A percentile compares a stretch with the other conserved stretches of the same genome.
These are phyloP conservation scores for Pleuronectes platessa DNA, from an alignment of 2,113 vertebrate genomes.

Conservation along the genomic window DNA sequence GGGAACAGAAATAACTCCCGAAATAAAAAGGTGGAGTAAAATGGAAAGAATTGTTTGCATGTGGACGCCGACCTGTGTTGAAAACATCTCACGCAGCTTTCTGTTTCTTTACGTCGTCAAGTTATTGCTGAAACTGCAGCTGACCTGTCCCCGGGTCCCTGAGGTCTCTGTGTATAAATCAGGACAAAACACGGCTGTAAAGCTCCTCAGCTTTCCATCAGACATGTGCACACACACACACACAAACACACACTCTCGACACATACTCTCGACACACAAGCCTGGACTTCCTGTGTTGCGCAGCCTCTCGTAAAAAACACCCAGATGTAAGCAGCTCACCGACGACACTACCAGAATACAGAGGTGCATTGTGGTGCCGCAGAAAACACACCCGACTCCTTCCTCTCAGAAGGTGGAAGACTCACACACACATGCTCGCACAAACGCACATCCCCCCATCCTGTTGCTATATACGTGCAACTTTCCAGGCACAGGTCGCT, in stretches of 20 bases:
- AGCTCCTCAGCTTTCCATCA: constrained; percentile 67
- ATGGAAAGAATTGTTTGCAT: no score
- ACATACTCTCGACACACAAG: constrained; percentile 9
- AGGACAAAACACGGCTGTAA: constrained; percentile 64
- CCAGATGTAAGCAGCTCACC: constrained; percentile 77
- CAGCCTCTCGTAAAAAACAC: constrained; percentile 76
- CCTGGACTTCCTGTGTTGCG: constrained; percentile 76
- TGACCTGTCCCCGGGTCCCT: constrained; percentile 44
- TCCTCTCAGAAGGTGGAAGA: constrained; percentile 25
- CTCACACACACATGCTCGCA: constrained; percentile 4
- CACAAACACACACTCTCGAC: constrained; percentile 15
- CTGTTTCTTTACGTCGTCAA: constrained; percentile 17
- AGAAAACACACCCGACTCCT: constrained; percentile 33
- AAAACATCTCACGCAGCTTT: constrained; percentile 28
- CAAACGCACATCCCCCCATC: constrained; percentile 13
- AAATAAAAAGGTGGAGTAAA: no score
- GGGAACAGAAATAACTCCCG: no score
- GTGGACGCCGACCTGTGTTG: not conserved
- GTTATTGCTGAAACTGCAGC: constrained; percentile 23
- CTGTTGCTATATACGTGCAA: constrained; percentile 53
- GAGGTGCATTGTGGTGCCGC: constrained; percentile 74
- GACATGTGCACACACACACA: constrained; percentile 6
- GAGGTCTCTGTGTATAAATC: constrained; percentile 50
- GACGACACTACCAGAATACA: constrained; percentile 67
- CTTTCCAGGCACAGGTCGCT: constrained; percentile 58